Evolutionary conservation across 2,888 invertebrate genomes (phyloP), one percentile per base, ranked within the genome.

Genomic region (Lamellibrachia satsuma): DNA sequence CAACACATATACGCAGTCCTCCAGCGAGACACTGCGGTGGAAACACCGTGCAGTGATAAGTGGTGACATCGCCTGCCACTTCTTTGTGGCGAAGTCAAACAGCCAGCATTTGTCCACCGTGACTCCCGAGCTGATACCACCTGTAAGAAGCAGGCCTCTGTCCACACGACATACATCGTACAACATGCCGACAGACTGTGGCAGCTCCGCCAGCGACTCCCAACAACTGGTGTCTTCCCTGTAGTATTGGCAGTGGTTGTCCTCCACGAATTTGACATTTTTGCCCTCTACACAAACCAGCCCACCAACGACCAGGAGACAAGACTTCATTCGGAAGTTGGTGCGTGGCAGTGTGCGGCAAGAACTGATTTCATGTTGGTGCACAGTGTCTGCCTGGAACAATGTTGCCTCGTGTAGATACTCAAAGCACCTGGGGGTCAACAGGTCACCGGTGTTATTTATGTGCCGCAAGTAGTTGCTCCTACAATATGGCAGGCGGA

Each of bases 101-200:
- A 94, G 91, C 93, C 93, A 94, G 90, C 93, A 92, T 91, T 94
- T 93, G n/a, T 55, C n/a, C 93, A 93, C 93, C n/a, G 92, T 93
- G 60, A 91, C 92, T 27, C 91, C 91, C 39, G 39, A 39, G 75
- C 93, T 91, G 92, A 92, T 92, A 52, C 94, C 94, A 39, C 94
- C 93, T 22, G 93, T 93, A 22, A 93, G 57, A 3, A 94, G 91
- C 90, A 93, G 93, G 90, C 92, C 92, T 52, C 91, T 90, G 52
- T 92, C 93, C 75, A 92, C 52, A 8, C 75, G 92, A 52, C 93
- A 92, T 8, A 92, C 93, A 11, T 92, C 75, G 93, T 93, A 94
- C 91, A 93, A 93, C 92, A 92, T 93, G 93, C 94, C 93, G 92
- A 90, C 92, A 7, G 94, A 93, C 60, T 91, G 90, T 9, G 94